Conservation (phyloP, 2,797 vertebrate genomes). For the Rhinatrema bivittatum region DNA sequence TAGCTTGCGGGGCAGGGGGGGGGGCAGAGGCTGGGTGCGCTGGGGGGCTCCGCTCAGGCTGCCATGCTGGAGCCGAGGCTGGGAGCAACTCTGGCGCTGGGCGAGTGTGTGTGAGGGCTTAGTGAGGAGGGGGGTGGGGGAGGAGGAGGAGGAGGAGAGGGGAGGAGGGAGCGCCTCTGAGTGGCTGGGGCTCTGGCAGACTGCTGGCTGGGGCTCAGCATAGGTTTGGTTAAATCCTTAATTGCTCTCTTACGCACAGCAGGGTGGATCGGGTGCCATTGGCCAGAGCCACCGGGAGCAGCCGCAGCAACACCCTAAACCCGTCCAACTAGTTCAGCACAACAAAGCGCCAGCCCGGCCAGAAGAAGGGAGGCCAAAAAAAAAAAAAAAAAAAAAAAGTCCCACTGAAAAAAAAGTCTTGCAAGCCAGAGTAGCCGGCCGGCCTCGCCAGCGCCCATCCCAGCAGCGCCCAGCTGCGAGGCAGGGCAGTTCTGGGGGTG, state of each 20-base stretch:
- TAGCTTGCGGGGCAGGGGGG: constrained; percentile 52
- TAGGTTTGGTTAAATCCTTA: constrained; percentile 98
- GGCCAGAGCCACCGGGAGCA: constrained; percentile 82
- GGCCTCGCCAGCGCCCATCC: too few relatives aligned
- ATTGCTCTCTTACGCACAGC: constrained; percentile 98
- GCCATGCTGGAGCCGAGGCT: constrained; percentile 23
- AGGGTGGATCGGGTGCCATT: constrained; percentile 98
- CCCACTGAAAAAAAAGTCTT: not conserved
- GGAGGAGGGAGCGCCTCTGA: constrained; percentile 55
- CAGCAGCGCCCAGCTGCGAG: too few relatives aligned
- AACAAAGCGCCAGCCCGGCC: constrained; percentile 59
- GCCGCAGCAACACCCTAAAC: constrained; percentile 88
- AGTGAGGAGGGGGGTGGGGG: not conserved
- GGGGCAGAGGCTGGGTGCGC: constrained; percentile 27
- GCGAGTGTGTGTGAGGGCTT: not conserved
- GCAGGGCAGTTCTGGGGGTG: too few relatives aligned
- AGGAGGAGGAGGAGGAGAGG: constrained; percentile 6
- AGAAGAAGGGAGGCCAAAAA: too few relatives aligned
- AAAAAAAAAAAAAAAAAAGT: not conserved
- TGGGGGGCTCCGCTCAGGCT: constrained; percentile 1
- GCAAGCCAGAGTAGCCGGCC: too few relatives aligned
- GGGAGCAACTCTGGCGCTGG: constrained; percentile 44
- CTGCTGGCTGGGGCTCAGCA: constrained; percentile 85
- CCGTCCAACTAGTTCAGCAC: constrained; percentile 81
- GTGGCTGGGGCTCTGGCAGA: constrained; percentile 73